Percentiles rank a stretch among this genome's conserved stretches.
These are phyloP conservation scores for Poliocrania exsul DNA, from an alignment of 2,797 vertebrate genomes.

Conservation along the genomic window DNA sequence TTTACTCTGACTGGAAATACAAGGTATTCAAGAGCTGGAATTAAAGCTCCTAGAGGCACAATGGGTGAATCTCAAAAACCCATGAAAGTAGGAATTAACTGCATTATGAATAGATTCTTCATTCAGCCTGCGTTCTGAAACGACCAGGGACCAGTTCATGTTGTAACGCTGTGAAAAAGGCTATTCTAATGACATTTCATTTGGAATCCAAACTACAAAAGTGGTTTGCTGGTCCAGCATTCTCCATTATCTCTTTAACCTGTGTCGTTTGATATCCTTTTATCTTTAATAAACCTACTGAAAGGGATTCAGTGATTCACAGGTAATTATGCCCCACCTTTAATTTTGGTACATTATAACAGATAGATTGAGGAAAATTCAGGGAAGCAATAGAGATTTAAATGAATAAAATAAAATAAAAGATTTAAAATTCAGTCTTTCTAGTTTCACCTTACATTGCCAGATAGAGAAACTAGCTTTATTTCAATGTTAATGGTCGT, in stretches of 20 bases:
- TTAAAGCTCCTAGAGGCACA: not conserved
- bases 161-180: not conserved
- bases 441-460: constrained; percentile 21
- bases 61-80: not conserved
- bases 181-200: constrained; percentile 10
- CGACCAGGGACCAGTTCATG: not conserved
- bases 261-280: constrained; percentile 19
- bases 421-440: constrained; percentile 47
- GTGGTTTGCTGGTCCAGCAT: not conserved
- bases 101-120: not conserved
- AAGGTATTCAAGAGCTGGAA: not conserved
- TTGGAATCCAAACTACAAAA: constrained; percentile 13
- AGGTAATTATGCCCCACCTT: constrained; percentile 31
- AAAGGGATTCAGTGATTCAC: constrained; percentile 15
- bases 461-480: constrained; percentile 34
- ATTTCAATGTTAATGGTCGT: constrained; percentile 40
- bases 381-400: constrained; percentile 37
- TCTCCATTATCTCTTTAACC: not conserved
- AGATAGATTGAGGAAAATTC: constrained; percentile 26
- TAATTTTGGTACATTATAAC: constrained; percentile 26
- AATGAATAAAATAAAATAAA: constrained; percentile 57
- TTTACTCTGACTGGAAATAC: not conserved
- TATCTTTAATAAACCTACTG: constrained; percentile 29
- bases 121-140: not conserved
- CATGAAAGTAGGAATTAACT: not conserved